Base-by-base conservation (phyloP, 1,140 invertebrate species). In the Apis florea region DNA sequence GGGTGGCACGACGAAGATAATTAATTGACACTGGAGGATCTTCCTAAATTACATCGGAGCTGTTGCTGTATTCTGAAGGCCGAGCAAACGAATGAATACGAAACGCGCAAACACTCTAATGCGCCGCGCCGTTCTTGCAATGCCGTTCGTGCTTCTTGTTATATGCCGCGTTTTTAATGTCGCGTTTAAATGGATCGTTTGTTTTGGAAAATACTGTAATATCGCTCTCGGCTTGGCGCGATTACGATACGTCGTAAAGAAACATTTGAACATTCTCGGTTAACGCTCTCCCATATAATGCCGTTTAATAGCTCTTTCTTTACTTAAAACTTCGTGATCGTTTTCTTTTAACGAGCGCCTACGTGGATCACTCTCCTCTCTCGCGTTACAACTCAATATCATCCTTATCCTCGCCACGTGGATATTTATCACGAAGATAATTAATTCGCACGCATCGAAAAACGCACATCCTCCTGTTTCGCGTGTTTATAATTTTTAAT, bases 1-100 rank as follows among this genome's bases (percentile, higher is more conserved):
- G 85, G 73, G 81, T 83, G 85, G 82, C 75, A 67, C 69, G 69
- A 51, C 59, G 54, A 71, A 51, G 58, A 47, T 78, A 83, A 87
- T 87, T 87, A 87, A 87, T 84, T 77, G 82, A 86, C 78, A 82
- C 77, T 49, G 77, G 69, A 82, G 64, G 31, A 80, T 68, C 63
- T 84, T 80, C 78, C 78, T 87, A 86, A 87, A 87, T 87, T 87
- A 84, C 64, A 54, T 8, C 40, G 53, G 61, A 31, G 76, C 74
- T n/a, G 17, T 24, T 61, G 31, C 10, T n/a, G 47, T 17, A 19
- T 49, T 40, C 54, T 63, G 76, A 84, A 86, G 85, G 73, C 72
- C 73, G 40, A 12, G 21, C 21, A 12, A 63, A 67, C 68, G 67
- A 40, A 56, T 11, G 47, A 77, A 40, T 53, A 54, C 59, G 63